Percentiles rank a stretch among this genome's conserved stretches.
These are phyloP conservation scores for Cotesia vestalis DNA, from an alignment of 1,140 invertebrate genomes.

Conservation along the genomic window DNA sequence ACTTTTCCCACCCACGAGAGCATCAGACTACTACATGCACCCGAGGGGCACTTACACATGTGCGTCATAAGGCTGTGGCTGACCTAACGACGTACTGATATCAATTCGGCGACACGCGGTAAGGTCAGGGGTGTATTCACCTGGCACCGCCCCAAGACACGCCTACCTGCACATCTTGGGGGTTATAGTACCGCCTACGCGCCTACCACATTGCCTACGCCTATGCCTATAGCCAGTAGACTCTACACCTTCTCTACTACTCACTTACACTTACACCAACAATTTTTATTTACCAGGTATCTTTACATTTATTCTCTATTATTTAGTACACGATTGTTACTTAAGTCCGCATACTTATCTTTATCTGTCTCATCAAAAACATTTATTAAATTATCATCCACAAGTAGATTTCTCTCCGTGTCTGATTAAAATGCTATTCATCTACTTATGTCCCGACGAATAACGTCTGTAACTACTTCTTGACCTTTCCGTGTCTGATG, in stretches of 20 bases:
- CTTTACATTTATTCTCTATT: slow-evolving; percentile 1
- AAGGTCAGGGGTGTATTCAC: slow-evolving; percentile 62
- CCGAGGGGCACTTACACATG: too few species aligned
- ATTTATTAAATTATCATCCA: neutral
- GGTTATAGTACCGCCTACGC: slow-evolving; percentile 57
- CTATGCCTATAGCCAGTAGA: slow-evolving; percentile 36
- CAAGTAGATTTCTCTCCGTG: neutral
- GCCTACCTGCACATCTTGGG: slow-evolving; percentile 62
- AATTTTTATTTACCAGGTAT: neutral
- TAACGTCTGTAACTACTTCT: too few species aligned
- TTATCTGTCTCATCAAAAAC: neutral
- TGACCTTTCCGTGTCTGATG: too few species aligned
- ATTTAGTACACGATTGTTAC: slow-evolving; percentile 20
- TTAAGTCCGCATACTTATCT: slow-evolving; percentile 27
- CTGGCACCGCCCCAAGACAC: slow-evolving; percentile 64
- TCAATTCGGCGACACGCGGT: slow-evolving; percentile 45
- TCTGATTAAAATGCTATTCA: neutral
- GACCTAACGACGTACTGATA: slow-evolving; percentile 43
- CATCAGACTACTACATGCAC: too few species aligned
- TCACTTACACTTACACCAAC: neutral
- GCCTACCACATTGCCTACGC: slow-evolving; percentile 35
- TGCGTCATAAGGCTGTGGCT: slow-evolving; percentile 21
- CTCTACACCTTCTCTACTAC: neutral
- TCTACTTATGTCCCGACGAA: too few species aligned
- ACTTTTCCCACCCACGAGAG: neutral